Conservation (phyloP, 2,113 vertebrate genomes). For the Electrona antarctica region DNA sequence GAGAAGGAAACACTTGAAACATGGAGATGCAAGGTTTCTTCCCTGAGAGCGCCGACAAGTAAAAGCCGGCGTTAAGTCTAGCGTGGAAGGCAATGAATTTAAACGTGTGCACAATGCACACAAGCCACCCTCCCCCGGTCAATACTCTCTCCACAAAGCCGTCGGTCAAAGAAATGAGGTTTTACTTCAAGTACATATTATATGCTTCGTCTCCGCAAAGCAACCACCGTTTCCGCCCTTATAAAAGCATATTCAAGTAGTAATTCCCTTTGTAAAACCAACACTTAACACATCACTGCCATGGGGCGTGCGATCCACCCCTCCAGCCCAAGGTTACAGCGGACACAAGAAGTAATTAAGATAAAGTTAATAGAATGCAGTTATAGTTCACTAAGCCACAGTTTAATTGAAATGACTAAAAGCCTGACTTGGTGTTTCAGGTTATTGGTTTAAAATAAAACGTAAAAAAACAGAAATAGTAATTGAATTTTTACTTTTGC, state of each 20-base stretch:
- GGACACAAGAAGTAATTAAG: constrained; percentile 71
- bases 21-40: no score
- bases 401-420: constrained; percentile 66
- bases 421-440: constrained; percentile 34
- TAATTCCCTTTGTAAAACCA: constrained; percentile 42
- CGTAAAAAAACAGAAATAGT: constrained; percentile 36
- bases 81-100: neutral
- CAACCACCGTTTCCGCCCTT: neutral
- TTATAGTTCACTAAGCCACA: constrained; percentile 66
- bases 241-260: constrained; percentile 13
- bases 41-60: no score
- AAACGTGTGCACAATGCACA: neutral
- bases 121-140: neutral
- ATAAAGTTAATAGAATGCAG: constrained; percentile 73
- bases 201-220: constrained; percentile 8
- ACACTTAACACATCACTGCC: constrained; percentile 38
- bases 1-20: no score
- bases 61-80: no score
- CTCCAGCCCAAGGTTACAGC: constrained; percentile 53
- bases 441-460: constrained; percentile 48
- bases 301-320: constrained; percentile 17
- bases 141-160: constrained; percentile 1
- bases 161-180: neutral
- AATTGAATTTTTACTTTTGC: constrained; percentile 44
- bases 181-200: constrained; percentile 10